Percentiles rank a stretch among this genome's conserved stretches.
Conservation (phyloP, 2,113 vertebrate species). For the Amphiprion percula region DNA sequence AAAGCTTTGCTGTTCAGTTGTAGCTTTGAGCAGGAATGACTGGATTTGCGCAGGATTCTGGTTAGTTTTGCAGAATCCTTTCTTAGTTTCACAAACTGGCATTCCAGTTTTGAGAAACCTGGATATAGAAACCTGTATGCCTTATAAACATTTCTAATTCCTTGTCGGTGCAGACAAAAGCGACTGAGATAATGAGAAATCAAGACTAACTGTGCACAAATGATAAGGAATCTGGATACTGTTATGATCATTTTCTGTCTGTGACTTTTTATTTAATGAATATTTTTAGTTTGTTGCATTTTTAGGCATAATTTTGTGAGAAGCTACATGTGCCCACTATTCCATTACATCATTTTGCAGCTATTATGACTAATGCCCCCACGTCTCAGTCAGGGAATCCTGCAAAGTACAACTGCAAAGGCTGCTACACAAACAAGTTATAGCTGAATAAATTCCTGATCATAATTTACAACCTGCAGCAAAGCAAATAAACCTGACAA, state of each 20-base stretch:
- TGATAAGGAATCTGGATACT: not conserved
- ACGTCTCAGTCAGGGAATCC: constrained; percentile 13
- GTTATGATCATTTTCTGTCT: not conserved
- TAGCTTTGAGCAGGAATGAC: too few relatives aligned
- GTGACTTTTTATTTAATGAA: too few relatives aligned
- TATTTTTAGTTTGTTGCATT: too few relatives aligned
- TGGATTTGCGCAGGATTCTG: not conserved
- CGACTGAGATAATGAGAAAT: not conserved
- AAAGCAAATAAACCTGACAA: not conserved
- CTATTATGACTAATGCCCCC: constrained; percentile 42
- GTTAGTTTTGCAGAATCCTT: not conserved
- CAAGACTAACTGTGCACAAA: not conserved
- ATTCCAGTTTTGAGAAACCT: too few relatives aligned
- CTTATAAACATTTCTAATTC: not conserved
- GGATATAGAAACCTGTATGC: not conserved
- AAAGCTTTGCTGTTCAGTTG: not conserved
- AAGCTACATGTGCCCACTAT: not conserved
- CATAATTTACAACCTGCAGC: not conserved
- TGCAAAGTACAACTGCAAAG: constrained; percentile 15
- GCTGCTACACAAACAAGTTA: constrained; percentile 10
- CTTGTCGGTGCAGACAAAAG: not conserved
- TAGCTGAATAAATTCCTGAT: not conserved
- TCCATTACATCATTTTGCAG: constrained; percentile 42
- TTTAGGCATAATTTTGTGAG: not conserved
- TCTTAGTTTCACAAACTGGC: too few relatives aligned